These are phyloP conservation scores for Neomorphus geoffroyi DNA, from an alignment of 2,797 vertebrate species.

Conservation along the genomic window DNA sequence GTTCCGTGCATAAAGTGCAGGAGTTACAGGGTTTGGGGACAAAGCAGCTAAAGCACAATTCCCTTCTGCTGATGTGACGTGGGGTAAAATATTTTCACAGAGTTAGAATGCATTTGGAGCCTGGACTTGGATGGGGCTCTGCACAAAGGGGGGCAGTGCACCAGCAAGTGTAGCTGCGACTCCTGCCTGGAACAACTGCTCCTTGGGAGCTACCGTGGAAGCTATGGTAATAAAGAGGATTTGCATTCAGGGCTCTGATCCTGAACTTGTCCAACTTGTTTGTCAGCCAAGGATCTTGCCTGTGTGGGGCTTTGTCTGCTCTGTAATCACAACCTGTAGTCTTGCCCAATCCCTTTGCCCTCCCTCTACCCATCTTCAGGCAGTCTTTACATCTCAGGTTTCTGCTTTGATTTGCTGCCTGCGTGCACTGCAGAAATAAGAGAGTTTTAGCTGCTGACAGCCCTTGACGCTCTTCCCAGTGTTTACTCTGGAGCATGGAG, in stretches of 20 bases:
- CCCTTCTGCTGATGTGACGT: neutral
- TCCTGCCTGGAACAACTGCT: neutral
- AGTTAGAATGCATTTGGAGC: neutral
- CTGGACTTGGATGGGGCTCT: neutral
- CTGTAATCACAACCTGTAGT: neutral
- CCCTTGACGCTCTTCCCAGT: rapidly evolving
- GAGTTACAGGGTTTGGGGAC: neutral
- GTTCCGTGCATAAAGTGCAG: neutral
- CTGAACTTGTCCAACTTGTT: neutral
- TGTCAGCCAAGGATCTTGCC: neutral
- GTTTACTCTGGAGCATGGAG: neutral
- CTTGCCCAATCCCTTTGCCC: neutral
- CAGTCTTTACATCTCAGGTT: neutral
- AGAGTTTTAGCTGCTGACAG: neutral
- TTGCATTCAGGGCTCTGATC: neutral
- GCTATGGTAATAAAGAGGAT: neutral
- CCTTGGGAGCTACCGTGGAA: rapidly evolving
- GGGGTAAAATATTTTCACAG: neutral
- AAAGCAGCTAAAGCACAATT: neutral
- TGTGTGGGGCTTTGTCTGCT: neutral
- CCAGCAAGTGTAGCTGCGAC: neutral
- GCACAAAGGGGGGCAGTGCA: neutral
- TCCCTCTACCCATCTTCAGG: neutral
- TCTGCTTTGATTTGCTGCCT: neutral
- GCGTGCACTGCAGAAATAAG: neutral